phyloP scores from a whole-genome alignment of 2,888 invertebrate species.

The Philhelius pedissequus region DNA sequence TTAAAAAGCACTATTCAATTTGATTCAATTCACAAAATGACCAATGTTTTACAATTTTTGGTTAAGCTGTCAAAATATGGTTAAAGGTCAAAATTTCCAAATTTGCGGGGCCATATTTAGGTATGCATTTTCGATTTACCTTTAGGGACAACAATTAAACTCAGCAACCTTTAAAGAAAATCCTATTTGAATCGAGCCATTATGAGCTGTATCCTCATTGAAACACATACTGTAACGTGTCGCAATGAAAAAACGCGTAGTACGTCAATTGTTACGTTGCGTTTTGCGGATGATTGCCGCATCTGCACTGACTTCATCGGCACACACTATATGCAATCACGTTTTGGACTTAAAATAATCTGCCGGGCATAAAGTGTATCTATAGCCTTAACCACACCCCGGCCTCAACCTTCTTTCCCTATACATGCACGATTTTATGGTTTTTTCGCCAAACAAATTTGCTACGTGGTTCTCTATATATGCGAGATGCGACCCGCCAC shows the following conservation, averaged over 20 bases:
- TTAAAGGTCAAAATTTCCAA: too few relatives aligned
- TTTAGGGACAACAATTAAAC: too few relatives aligned
- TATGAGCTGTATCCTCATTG: not conserved
- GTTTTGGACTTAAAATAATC: slow-evolving; percentile 60
- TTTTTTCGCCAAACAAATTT: slow-evolving; percentile 11
- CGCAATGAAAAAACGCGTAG: slow-evolving; percentile 18
- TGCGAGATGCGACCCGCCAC: too few relatives aligned
- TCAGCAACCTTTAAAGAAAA: too few relatives aligned
- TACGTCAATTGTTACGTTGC: slow-evolving; percentile 53
- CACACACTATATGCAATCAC: slow-evolving; percentile 59
- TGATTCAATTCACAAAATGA: too few relatives aligned
- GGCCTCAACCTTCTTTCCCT: not conserved
- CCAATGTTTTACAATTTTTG: too few relatives aligned
- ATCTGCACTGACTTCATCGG: slow-evolving; percentile 45
- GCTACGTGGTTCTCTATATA: slow-evolving; percentile 40
- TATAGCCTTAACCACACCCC: slow-evolving; percentile 14
- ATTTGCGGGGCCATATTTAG: too few relatives aligned
- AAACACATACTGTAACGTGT: slow-evolving; percentile 14
- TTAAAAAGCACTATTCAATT: too few relatives aligned
- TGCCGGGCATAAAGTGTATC: slow-evolving; percentile 37
- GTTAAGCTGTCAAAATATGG: too few relatives aligned
- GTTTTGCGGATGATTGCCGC: slow-evolving; percentile 65
- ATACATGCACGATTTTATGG: not conserved
- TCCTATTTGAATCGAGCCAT: too few relatives aligned
- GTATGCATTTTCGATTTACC: too few relatives aligned